These are phyloP conservation scores for Drosophila helvetica DNA, from an alignment of 2,888 invertebrate genomes.

Conservation along the genomic window DNA sequence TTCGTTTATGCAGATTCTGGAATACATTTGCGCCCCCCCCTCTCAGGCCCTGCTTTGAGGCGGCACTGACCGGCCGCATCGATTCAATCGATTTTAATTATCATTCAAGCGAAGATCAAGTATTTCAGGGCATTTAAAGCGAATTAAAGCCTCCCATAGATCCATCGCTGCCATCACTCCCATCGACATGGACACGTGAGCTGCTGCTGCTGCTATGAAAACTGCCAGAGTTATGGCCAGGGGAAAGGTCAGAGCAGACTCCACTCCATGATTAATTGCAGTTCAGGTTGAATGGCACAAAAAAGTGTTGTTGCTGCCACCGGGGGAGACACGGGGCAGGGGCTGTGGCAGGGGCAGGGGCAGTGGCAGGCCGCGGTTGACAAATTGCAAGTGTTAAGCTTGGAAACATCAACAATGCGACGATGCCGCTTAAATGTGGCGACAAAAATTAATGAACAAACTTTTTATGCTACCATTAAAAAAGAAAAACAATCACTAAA, in stretches of 20 bases:
- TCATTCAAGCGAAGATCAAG: conserved; percentile 61
- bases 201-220: conserved; percentile 9
- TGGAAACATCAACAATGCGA: conserved; percentile 54
- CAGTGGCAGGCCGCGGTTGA: conserved; percentile 44
- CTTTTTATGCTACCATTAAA: conserved; percentile 59
- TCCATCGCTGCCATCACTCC: not conserved
- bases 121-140: conserved; percentile 59
- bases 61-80: conserved; percentile 63
- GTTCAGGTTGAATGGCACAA: conserved; percentile 48
- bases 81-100: conserved; percentile 67
- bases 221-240: conserved; percentile 22
- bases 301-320: conserved; percentile 22
- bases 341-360: not conserved
- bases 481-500: conserved; percentile 19
- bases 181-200: conserved; percentile 56
- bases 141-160: conserved; percentile 19
- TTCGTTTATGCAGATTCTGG: conserved; percentile 62
- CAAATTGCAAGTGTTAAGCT: conserved; percentile 76
- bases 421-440: conserved; percentile 55
- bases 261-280: conserved; percentile 63
- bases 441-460: conserved; percentile 81
- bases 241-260: conserved; percentile 36
- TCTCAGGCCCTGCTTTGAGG: conserved; percentile 12
- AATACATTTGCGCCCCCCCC: not conserved
- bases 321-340: not conserved